Base-by-base conservation (phyloP, 2,113 vertebrate species). In the Callorhinus ursinus region DNA sequence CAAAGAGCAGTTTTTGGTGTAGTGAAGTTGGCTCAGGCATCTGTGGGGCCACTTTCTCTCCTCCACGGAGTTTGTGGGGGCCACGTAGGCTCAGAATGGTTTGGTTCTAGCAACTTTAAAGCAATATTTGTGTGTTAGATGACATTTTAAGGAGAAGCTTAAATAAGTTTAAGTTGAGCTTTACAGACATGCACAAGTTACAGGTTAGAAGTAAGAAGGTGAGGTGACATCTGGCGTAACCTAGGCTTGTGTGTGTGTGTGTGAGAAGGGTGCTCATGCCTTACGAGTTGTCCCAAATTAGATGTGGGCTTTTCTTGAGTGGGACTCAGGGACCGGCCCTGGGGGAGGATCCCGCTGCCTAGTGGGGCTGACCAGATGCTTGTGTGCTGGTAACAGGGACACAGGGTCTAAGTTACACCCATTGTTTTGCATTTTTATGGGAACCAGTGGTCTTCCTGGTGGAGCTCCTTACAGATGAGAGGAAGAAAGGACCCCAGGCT, bases 21-120 rank as follows among this genome's bases (percentile, higher is more conserved):
- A 24, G 10, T 5, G 9, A 6, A 14, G 12, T 10, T 2, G 26
- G 65, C 21, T 12, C 71, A 14, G 19, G 33, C 0, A 6, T 16
- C 69, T 15, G 4, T 9, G 6, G 1, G 33, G 46, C 3, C 59
- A 8, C 42, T 21, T 10, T 18, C 42, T 33, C 5, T 12, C 59
- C 59, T 39, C 12, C 0, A 1, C 2, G 6, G 49, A 13, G 16
- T 42, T 15, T 28, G 24, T 0, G 6, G 1, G n/a, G 93, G 33
- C 57, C 71, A 5, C 16, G 3, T 22, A 21, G 28, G 31, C 9
- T 28, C n/a, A 18, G 26, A 76, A 21, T 0, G 13, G n/a, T 76
- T 33, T 33, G 28, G 33, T 57, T 36, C 49, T n/a, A 39, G 31
- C 33, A 8, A n/a, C 18, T 39, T 83, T 83, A 22, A 65, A 79